Evolutionary conservation across 2,888 invertebrate species (phyloP), one percentile per base, ranked within the genome.

Genomic region (Erynnis tages): DNA sequence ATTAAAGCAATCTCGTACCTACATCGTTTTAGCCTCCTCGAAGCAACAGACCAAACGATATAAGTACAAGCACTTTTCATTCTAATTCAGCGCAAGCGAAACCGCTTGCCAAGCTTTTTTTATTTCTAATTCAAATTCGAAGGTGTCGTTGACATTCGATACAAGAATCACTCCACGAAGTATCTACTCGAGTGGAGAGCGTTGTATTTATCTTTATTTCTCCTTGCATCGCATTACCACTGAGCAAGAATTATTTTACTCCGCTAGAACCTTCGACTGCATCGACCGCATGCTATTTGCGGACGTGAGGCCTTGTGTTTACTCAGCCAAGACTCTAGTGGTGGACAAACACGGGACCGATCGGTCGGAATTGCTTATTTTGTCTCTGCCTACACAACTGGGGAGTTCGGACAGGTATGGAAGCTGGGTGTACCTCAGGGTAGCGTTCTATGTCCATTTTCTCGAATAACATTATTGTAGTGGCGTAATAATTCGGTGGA

Each of bases 281-380:
- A 76, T 71, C 84, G 80, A 81, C 83, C 84, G 82, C 79, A 69
- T 72, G 75, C 70, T 89, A 85, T 88, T 89, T 89, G 87, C 86
- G 75, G 83, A 88, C 88, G 88, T 86, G 87, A 86, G 86, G 79
- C 85, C 79, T 73, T 66, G 65, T 86, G 84, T 88, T 88, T 85
- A 79, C 81, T 62, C 80, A 85, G 84, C 82, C 86, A 83, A 82
- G 83, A 75, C 86, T 88, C 86, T 88, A 89, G 88, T 89, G 88
- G 86, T 82, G 79, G 76, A 79, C 87, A 89, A 89, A 89, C 85
- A 89, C 74, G 75, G 82, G 84, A 75, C 86, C 80, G 84, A 87
- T 85, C 82, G 83, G 71, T 81, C 79, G 86, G 88, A 87, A 88
- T 89, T 88, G 88, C 88, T 88, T 88, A 89, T 88, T 89, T 89